Conservation (phyloP, 2,113 vertebrate species). For the Andinoacara biseriatus region DNA sequence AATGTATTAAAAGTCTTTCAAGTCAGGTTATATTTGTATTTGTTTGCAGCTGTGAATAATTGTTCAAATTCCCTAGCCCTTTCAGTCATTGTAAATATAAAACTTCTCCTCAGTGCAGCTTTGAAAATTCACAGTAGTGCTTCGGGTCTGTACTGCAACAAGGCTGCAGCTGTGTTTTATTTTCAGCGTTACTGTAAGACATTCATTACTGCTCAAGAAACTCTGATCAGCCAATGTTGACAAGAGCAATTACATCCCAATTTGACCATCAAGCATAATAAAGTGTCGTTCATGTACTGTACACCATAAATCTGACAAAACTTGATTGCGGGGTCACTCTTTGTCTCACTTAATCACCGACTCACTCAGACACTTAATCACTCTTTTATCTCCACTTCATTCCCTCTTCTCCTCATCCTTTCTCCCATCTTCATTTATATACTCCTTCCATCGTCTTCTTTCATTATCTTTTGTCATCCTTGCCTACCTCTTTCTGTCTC, state of each 20-base stretch:
- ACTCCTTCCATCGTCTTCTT: neutral
- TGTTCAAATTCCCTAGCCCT: neutral
- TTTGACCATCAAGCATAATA: conserved; percentile 53
- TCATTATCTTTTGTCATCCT: neutral
- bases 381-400: neutral
- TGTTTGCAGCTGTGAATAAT: neutral
- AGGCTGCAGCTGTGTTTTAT: neutral
- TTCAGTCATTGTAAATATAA: neutral
- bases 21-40: neutral
- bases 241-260: conserved; percentile 38
- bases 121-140: neutral
- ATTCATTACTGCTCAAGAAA: conserved; percentile 4
- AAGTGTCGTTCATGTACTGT: conserved; percentile 29
- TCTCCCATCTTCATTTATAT: neutral
- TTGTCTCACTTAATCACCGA: conserved; percentile 50
- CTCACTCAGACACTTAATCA: conserved; percentile 36
- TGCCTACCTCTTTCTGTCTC: neutral
- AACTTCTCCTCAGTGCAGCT: neutral
- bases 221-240: conserved; percentile 28
- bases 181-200: neutral
- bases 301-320: conserved; percentile 48
- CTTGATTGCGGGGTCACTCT: conserved; percentile 48
- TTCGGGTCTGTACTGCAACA: neutral
- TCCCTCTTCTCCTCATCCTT: neutral
- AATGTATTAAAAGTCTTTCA: neutral